These are phyloP conservation scores for Molorchus minor DNA, from an alignment of 2,888 invertebrate species.

Conservation along the genomic window DNA sequence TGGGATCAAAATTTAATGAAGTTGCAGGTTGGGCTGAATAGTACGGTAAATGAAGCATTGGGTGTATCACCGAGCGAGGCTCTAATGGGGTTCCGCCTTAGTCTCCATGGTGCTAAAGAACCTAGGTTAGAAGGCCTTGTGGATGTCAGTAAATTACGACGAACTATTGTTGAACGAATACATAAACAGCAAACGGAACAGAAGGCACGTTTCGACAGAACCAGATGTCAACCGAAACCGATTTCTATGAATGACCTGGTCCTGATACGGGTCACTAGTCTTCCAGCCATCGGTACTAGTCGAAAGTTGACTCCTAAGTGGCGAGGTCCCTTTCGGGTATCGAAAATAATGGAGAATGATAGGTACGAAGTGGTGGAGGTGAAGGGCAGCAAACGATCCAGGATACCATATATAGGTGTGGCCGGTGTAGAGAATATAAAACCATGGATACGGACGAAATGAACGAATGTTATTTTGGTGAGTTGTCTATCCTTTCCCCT, in stretches of 20 bases:
- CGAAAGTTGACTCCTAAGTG: neutral
- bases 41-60: neutral
- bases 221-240: no score
- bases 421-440: neutral
- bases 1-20: constrained; percentile 1
- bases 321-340: constrained; percentile 1
- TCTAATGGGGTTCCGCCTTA: neutral
- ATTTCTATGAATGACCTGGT: no score
- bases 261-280: constrained; percentile 1
- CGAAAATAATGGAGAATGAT: neutral
- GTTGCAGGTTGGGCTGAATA: neutral
- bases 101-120: constrained; percentile 1
- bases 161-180: no score
- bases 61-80: neutral
- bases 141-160: neutral
- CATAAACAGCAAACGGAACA: no score
- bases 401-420: neutral
- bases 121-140: neutral
- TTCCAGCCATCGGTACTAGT: neutral
- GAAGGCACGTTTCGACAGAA: no score
- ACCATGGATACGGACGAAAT: neutral
- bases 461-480: no score
- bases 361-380: neutral
- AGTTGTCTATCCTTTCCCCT: neutral
- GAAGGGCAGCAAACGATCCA: neutral